phyloP scores from a whole-genome alignment of 1,140 invertebrate species.

The Vanessa atalanta region DNA sequence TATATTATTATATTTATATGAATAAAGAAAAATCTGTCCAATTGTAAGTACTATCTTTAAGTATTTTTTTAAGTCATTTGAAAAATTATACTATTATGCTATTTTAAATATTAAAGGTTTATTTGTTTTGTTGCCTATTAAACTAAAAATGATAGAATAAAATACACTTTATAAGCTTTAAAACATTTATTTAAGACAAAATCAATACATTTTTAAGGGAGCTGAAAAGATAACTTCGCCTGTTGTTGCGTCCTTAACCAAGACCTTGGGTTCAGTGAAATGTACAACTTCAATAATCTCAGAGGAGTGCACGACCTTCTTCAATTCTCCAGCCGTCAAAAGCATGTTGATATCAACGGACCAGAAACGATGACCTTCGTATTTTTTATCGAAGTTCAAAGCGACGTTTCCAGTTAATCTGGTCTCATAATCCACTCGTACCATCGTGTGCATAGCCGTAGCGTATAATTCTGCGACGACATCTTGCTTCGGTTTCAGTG shows the following conservation, averaged over 20 bases:
- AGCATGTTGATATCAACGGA: slow-evolving; percentile 42
- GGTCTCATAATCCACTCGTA: slow-evolving; percentile 53
- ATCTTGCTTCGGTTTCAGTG: slow-evolving; percentile 45
- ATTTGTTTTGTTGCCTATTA: neutral
- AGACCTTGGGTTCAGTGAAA: slow-evolving; percentile 43
- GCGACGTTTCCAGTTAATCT: slow-evolving; percentile 45
- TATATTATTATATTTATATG: no score
- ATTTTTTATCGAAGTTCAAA: slow-evolving; percentile 43
- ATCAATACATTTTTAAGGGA: slow-evolving; percentile 18
- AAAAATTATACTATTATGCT: no score
- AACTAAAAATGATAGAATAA: neutral
- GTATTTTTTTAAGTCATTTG: no score
- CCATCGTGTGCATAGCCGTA: slow-evolving; percentile 33
- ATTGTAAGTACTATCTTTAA: no score
- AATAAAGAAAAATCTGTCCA: no score
- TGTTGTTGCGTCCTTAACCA: slow-evolving; percentile 38
- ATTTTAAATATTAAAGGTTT: neutral
- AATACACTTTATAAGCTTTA: neutral
- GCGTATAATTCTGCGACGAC: slow-evolving; percentile 41
- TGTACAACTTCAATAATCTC: slow-evolving; percentile 48
- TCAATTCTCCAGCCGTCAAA: slow-evolving; percentile 35
- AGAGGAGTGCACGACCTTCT: slow-evolving; percentile 26
- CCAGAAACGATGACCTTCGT: slow-evolving; percentile 55
- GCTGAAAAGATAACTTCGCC: slow-evolving; percentile 8
- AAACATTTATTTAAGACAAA: slow-evolving; percentile 1